Percentiles rank a stretch among this genome's conserved stretches.
These are phyloP conservation scores for Nephrotoma flavescens DNA, from an alignment of 2,888 invertebrate species.

Conservation along the genomic window DNA sequence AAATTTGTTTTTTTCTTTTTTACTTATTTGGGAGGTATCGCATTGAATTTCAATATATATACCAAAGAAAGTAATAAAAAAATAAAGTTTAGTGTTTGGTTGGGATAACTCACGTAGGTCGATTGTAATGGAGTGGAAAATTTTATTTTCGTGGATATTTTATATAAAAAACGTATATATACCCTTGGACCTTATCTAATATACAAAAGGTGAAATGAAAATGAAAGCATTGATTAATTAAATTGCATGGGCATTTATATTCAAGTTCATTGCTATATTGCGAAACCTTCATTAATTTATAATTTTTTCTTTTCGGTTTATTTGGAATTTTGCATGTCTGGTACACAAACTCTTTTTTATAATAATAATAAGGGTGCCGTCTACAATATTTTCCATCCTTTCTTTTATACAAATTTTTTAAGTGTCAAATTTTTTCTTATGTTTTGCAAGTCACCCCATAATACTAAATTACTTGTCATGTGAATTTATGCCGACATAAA, in stretches of 20 bases:
- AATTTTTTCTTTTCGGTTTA: not conserved
- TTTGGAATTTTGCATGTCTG: not conserved
- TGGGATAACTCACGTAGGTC: not conserved
- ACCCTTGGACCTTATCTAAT: not conserved
- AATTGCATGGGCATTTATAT: not conserved
- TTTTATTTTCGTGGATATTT: not conserved
- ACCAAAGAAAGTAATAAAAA: not conserved
- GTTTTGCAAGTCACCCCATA: not conserved
- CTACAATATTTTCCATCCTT: too few relatives aligned
- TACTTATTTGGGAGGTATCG: not conserved
- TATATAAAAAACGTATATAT: not conserved
- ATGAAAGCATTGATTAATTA: not conserved
- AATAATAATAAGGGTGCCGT: too few relatives aligned
- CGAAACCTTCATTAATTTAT: not conserved
- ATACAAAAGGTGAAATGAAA: not conserved
- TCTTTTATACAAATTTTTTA: too few relatives aligned
- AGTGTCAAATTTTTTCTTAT: not conserved
- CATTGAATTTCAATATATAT: not conserved
- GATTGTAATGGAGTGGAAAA: not conserved
- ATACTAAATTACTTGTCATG: not conserved
- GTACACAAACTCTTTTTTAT: not conserved
- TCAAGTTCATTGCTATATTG: not conserved
- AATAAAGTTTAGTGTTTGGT: not conserved
- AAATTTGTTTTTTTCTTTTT: not conserved
- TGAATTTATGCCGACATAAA: too few relatives aligned